A percentile compares a stretch with the other conserved stretches of the same genome.
phyloP scores from a whole-genome alignment of 1,140 invertebrate species.

The Drosophila elegans region DNA sequence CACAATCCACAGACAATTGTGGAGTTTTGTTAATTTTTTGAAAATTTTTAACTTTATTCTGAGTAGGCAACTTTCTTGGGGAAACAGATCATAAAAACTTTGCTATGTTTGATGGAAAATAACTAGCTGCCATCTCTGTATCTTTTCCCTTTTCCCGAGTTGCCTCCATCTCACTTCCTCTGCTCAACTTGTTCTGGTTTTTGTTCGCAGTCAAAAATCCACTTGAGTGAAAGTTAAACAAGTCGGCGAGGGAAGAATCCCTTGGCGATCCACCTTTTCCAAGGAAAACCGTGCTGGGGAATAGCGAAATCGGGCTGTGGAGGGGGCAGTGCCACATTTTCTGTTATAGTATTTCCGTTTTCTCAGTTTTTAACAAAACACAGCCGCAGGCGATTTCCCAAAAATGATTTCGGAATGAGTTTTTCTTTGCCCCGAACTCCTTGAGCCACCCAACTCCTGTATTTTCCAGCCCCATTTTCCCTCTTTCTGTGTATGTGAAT shows the following conservation, averaged over 20 bases:
- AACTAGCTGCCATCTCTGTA: slow-evolving; percentile 13
- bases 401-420: slow-evolving; percentile 79
- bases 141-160: not conserved
- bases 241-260: slow-evolving; percentile 61
- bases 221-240: slow-evolving; percentile 79
- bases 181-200: slow-evolving; percentile 28
- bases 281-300: not conserved
- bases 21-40: not conserved
- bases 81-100: slow-evolving; percentile 16
- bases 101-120: slow-evolving; percentile 34
- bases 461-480: slow-evolving; percentile 7
- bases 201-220: slow-evolving; percentile 53
- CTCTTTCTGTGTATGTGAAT: not conserved
- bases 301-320: not conserved
- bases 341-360: slow-evolving; percentile 74
- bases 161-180: slow-evolving; percentile 1
- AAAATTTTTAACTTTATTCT: not conserved
- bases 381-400: slow-evolving; percentile 74
- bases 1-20: not conserved
- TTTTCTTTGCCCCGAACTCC: slow-evolving; percentile 47
- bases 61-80: not conserved
- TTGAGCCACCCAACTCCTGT: slow-evolving; percentile 9
- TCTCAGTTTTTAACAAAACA: slow-evolving; percentile 78
- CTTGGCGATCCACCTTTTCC: slow-evolving; percentile 13
- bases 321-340: slow-evolving; percentile 34